phyloP scores from a whole-genome alignment of 2,113 vertebrate genomes.

The Synchiropus splendidus region DNA sequence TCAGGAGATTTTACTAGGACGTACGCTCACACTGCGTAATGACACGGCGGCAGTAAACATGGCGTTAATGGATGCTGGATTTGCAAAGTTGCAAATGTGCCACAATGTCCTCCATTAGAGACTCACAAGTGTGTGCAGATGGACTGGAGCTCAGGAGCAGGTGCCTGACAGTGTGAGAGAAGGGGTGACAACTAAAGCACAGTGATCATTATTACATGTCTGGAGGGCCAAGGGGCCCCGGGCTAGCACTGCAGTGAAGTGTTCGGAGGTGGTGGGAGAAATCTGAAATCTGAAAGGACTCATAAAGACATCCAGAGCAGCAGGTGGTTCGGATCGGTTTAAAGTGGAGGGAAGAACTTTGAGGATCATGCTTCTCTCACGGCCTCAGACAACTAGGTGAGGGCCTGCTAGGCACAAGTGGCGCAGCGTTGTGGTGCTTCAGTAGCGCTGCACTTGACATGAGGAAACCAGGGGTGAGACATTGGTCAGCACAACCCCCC shows the following conservation, averaged over 20 bases:
- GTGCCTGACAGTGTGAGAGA: conserved; percentile 7
- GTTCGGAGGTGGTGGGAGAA: conserved; percentile 44
- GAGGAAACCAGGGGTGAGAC: too few relatives aligned
- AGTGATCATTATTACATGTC: neutral
- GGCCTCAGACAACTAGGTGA: conserved; percentile 4
- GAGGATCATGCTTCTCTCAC: conserved; percentile 35
- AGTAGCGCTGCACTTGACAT: too few relatives aligned
- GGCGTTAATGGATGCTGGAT: conserved; percentile 41
- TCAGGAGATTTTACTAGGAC: conserved; percentile 53
- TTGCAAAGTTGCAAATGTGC: conserved; percentile 27
- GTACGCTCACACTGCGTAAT: conserved; percentile 42
- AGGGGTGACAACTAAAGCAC: neutral
- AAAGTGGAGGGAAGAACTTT: conserved; percentile 42
- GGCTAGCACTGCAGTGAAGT: conserved; percentile 37
- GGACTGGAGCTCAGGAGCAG: conserved; percentile 9
- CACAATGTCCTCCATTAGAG: conserved; percentile 9
- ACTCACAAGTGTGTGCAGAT: conserved; percentile 8
- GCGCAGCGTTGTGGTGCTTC: too few relatives aligned
- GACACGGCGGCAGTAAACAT: conserved; percentile 50
- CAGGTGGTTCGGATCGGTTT: conserved; percentile 40
- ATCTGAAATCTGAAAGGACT: conserved; percentile 21
- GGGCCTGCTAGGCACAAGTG: too few relatives aligned
- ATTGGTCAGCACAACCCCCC: too few relatives aligned
- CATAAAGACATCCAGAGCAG: conserved; percentile 3
- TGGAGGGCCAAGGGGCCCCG: neutral